Conservation (phyloP, 2,888 invertebrate species). For the Cheilosia grossa region DNA sequence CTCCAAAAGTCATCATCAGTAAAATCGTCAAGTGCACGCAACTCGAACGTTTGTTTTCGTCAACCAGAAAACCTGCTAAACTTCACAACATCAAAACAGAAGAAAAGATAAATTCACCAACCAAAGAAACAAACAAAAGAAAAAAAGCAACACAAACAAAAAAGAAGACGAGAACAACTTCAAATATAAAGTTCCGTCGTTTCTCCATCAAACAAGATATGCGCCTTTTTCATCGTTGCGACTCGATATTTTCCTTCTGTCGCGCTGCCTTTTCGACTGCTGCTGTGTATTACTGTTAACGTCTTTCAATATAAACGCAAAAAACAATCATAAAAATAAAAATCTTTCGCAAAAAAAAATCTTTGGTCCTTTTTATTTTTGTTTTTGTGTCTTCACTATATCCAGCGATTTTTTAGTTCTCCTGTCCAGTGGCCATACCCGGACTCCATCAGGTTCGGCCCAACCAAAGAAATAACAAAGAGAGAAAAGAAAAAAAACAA, state of each 20-base stretch:
- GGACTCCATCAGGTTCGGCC: constrained; percentile 76
- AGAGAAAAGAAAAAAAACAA: constrained; percentile 72
- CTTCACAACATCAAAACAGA: constrained; percentile 42
- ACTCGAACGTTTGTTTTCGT: constrained; percentile 5
- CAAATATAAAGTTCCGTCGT: constrained; percentile 71
- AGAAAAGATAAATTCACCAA: constrained; percentile 57
- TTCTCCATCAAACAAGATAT: constrained; percentile 66
- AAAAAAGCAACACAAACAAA: constrained; percentile 25
- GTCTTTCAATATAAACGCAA: constrained; percentile 31
- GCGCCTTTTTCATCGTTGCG: constrained; percentile 72
- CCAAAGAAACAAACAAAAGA: constrained; percentile 31
- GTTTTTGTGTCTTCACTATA: constrained; percentile 15
- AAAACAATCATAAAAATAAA: constrained; percentile 25
- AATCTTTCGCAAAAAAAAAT: constrained; percentile 45
- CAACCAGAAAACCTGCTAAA: constrained; percentile 51
- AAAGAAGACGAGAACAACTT: constrained; percentile 41
- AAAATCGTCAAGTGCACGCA: constrained; percentile 23
- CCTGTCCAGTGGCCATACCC: constrained; percentile 60
- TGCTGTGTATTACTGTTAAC: constrained; percentile 62
- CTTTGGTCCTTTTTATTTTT: not conserved
- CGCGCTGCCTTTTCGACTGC: constrained; percentile 57
- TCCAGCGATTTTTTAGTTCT: constrained; percentile 42
- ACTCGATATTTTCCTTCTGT: constrained; percentile 60
- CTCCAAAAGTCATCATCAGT: not conserved
- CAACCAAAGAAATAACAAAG: constrained; percentile 76